A percentile compares a stretch with the other conserved stretches of the same genome.
These are phyloP conservation scores for Poeciliopsis paucimaculata DNA, from an alignment of 2,797 vertebrate species.

Conservation along the genomic window DNA sequence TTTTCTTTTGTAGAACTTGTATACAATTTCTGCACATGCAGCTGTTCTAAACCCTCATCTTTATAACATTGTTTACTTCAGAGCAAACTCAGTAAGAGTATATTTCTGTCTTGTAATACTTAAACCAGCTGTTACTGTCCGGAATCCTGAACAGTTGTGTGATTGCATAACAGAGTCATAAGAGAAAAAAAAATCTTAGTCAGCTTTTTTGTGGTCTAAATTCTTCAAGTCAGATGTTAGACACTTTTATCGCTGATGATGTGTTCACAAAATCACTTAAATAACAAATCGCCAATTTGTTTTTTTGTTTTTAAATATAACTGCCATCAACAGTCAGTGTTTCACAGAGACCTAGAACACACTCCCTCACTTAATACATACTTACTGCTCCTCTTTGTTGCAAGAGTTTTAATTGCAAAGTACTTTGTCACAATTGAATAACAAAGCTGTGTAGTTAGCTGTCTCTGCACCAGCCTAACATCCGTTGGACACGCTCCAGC, in stretches of 20 bases:
- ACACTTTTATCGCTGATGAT: background rate
- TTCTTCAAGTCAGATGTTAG: conserved; percentile 30
- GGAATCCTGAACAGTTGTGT: background rate
- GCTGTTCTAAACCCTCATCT: background rate
- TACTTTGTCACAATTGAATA: conserved; percentile 3
- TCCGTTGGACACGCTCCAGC: background rate
- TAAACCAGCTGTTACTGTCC: conserved; percentile 8
- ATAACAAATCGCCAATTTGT: conserved; percentile 1
- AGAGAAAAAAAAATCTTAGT: background rate
- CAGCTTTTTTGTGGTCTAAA: conserved; percentile 28
- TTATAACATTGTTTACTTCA: background rate
- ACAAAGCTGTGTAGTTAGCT: background rate
- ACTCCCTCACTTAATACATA: background rate
- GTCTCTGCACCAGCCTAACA: background rate
- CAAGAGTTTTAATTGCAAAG: background rate
- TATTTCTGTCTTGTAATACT: background rate
- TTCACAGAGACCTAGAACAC: background rate
- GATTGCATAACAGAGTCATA: background rate
- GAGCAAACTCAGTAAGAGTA: background rate
- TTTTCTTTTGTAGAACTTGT: background rate
- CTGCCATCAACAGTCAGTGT: background rate
- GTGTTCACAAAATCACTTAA: background rate
- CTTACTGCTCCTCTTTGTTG: background rate
- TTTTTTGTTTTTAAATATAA: conserved; percentile 30
- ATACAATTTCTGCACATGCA: background rate